Base-by-base conservation (phyloP, 2,113 vertebrate genomes). In the Hippocampus zosterae region DNA sequence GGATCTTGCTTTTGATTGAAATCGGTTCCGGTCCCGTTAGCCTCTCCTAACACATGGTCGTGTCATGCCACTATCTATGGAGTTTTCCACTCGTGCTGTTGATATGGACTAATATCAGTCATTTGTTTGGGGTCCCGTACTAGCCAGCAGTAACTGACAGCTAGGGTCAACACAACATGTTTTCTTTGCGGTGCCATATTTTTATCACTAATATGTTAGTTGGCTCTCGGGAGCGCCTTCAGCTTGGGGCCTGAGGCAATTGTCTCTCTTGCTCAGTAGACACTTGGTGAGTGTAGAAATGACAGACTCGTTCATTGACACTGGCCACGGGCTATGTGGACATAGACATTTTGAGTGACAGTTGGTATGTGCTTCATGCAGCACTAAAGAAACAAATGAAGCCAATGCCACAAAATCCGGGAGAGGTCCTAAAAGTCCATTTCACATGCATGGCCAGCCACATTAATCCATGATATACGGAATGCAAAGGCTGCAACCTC, bases 401-500 rank as follows among this genome's bases (percentile, higher is more conserved):
- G 42, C 56, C 2, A 29, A 42, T 65, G 80, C 52, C 76, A 65
- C 78, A 19, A 50, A 37, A 85, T 78, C 1, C 0, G 23, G 62
- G 82, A 73, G 78, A 83, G 81, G 85, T 85, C 87, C 80, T 87
- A 74, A 91, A 89, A 90, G 76, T 92, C 88, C 88, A 88, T 92
- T 92, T 90, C 81, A 84, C 87, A 82, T 76, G 74, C 72, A 84
- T 29, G 85, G 88, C 89, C 81, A 81, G 84, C 27, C 68, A 77
- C 80, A 84, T 90, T 89, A 91, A 92, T 91, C 89, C 68, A 71
- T 75, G 87, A 89, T 93, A 88, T 92, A 88, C 90, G 87, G 87
- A 81, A 84, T 77, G 80, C 50, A 80, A 80, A 68, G 66, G 48
- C 60, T 85, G 66, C 83, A 82, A 67, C 83, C 19, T 78, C 78